phyloP scores from a whole-genome alignment of 2,113 vertebrate genomes.

The Micronisus gabar region DNA sequence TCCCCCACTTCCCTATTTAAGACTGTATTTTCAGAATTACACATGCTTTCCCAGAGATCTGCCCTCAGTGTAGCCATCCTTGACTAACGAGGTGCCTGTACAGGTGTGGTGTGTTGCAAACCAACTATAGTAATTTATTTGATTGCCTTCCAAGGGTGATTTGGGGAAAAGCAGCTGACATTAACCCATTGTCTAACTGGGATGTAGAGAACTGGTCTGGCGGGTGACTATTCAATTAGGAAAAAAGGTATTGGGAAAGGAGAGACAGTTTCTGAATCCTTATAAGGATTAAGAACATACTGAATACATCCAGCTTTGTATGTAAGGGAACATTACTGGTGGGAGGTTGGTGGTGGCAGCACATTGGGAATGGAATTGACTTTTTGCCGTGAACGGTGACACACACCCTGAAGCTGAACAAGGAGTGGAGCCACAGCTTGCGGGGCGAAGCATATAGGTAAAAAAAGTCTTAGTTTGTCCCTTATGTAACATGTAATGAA shows the following conservation, averaged over 20 bases:
- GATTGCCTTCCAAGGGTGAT: not conserved
- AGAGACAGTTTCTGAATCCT: not conserved
- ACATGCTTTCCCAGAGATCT: not conserved
- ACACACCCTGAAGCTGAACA: rapidly evolving
- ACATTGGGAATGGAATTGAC: not conserved
- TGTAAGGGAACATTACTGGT: rapidly evolving
- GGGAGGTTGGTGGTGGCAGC: not conserved
- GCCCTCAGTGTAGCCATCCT: not conserved
- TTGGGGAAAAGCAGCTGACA: not conserved
- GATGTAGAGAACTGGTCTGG: not conserved
- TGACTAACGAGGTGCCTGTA: not conserved
- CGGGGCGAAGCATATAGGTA: rapidly evolving
- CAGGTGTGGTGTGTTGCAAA: not conserved
- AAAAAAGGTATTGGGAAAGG: not conserved
- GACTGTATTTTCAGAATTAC: not conserved
- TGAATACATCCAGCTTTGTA: not conserved
- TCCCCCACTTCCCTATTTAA: not conserved
- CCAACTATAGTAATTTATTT: not conserved
- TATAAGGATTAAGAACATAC: not conserved
- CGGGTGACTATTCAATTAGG: not conserved
- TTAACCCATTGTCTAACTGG: not conserved
- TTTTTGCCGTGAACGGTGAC: not conserved
- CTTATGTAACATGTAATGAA: not conserved
- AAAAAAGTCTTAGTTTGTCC: not conserved
- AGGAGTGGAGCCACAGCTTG: not conserved